These are phyloP conservation scores for Xiphophorus couchianus DNA, from an alignment of 2,113 vertebrate genomes.

Conservation along the genomic window DNA sequence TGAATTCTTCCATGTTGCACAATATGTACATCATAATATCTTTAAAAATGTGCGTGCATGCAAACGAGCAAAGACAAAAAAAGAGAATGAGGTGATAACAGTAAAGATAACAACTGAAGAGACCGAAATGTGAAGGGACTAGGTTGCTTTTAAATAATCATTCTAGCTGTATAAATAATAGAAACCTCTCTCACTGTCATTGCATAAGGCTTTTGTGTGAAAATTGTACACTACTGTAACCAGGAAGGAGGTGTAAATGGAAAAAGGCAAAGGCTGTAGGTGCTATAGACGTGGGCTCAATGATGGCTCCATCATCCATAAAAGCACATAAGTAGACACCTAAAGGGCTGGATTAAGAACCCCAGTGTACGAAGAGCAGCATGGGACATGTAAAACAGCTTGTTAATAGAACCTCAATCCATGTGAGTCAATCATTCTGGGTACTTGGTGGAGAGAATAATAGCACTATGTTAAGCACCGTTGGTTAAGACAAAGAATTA, in stretches of 20 bases:
- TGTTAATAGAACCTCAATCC: slow-evolving; percentile 71
- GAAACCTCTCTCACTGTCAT: slow-evolving; percentile 58
- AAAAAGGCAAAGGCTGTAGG: slow-evolving; percentile 58
- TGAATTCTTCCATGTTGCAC: slow-evolving; percentile 19
- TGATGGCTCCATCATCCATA: slow-evolving; percentile 68
- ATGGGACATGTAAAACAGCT: slow-evolving; percentile 75
- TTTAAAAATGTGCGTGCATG: slow-evolving; percentile 8
- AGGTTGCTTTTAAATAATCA: slow-evolving; percentile 59
- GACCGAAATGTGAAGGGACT: slow-evolving; percentile 36
- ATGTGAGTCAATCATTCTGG: slow-evolving; percentile 61
- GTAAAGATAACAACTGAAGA: slow-evolving; percentile 38
- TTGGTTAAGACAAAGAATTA: slow-evolving; percentile 26
- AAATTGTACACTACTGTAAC: slow-evolving; percentile 50
- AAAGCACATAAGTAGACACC: slow-evolving; percentile 75
- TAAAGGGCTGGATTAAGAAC: slow-evolving; percentile 72
- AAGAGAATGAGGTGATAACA: slow-evolving; percentile 26
- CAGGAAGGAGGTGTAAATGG: slow-evolving; percentile 61
- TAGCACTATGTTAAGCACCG: slow-evolving; percentile 38
- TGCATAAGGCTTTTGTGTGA: slow-evolving; percentile 65
- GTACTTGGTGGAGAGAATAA: slow-evolving; percentile 48
- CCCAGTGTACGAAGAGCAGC: slow-evolving; percentile 64
- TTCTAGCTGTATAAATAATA: slow-evolving; percentile 66
- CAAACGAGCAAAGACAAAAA: slow-evolving; percentile 24
- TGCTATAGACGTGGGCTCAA: slow-evolving; percentile 61
- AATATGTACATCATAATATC: neutral